Base-by-base conservation (phyloP, 2,113 vertebrate species). In the Gorsachius goisagi region DNA sequence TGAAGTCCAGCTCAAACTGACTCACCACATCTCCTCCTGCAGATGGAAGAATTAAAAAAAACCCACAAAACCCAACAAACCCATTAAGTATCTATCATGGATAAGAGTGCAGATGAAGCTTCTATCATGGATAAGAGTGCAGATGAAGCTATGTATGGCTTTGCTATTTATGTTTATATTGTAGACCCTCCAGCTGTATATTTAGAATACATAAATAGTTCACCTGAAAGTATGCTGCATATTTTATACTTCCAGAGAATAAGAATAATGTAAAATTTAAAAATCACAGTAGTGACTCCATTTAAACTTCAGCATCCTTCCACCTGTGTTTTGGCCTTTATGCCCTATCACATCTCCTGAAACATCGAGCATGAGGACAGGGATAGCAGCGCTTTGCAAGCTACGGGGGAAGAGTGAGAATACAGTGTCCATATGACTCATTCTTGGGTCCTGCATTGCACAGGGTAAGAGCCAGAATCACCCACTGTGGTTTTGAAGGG, bases 11-110 rank as follows among this genome's bases (percentile, higher is more conserved):
- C 63, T 98, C 98, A 97, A 96, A 98, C 50, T 98, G 98, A 93
- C 98, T 98, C 68, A 98, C 14, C 44, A 98, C 98, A 60, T 98
- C 98, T 92, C 98, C 98, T 92, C 98, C 98, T 98, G 81, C 8
- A 44, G 66, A 37, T 27, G 15, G 63, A 96, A 88, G 55, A 66
- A 80, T 49, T 35, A 91, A 90, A 90, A 90, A 22, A 18, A 7
- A 0, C 56, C 52, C 74, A 64, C 52, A 81, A 24, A 66, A 27
- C 44, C 71, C 71, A 95, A 33, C 4, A 78, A 95, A 75, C 15
- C 19, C 1, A 2, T 59, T 26, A 75, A 63, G 15, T 60, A 64
- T 37, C 26, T 72, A 11, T 32, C 53, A 64, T 11, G 16, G 49
- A 12, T 45, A 72, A 41, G 9, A 35, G 11, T 2, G 1, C 2